Evolutionary conservation across 1,140 invertebrate genomes (phyloP), one percentile per base, ranked within the genome.

Genomic region (Sarcophaga bullata): DNA sequence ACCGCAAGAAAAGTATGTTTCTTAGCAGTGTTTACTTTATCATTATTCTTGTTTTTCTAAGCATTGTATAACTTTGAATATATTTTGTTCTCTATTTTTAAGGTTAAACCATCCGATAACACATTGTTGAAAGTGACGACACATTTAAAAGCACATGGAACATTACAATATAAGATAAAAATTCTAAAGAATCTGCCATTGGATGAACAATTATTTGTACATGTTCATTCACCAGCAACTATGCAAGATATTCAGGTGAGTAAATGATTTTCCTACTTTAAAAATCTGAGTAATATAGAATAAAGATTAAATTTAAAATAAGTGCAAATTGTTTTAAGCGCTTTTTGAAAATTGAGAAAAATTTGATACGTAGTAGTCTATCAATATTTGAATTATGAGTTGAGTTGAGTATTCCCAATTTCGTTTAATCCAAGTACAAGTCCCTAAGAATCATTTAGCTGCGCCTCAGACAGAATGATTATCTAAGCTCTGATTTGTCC

Each of bases 51-150:
- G 49, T 37, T 75, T 81, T 78, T 78, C 52, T 10, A 37, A 37
- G 25, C 25, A 37, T 37, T 37, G 25, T 37, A 37, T 4, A 37
- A 37, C 25, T 37, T 37, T 37, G 25, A 37, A n/a, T n/a, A n/a
- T n/a, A n/a, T n/a, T 73, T 37, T 75, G 0, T 49, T 52, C 17
- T 4, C 25, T 47, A 75, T 73, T 62, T 83, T 85, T 25, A 49
- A 85, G 84, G 83, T 85, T 13, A 85, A 82, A 85, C 76, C 85
- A 78, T 85, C 85, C 10, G 81, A 85, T 84, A 25, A 81, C 73
- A 52, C 73, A 73, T 82, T 81, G 81, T 81, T 85, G 50, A 75
- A 83, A 83, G 73, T 85, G 49, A 80, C 49, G 52, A 76, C 52
- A 50, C 48, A 75, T 19, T 73, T 82, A 62, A 86, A 84, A 75